These are phyloP conservation scores for Microctonus hyperodae DNA, from an alignment of 2,888 invertebrate genomes.

Conservation along the genomic window DNA sequence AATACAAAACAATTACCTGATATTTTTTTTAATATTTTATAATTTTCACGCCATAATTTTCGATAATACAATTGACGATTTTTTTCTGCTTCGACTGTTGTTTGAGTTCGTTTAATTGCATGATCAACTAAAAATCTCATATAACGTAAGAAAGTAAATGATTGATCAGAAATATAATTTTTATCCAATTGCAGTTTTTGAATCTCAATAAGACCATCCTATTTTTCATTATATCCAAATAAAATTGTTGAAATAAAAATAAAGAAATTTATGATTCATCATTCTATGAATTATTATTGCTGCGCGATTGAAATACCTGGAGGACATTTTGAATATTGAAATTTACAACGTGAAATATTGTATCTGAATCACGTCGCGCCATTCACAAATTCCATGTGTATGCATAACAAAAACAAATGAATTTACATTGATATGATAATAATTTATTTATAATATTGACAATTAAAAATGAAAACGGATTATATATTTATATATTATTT, in stretches of 20 bases:
- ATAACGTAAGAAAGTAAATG: slow-evolving; percentile 31
- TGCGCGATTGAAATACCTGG: neutral
- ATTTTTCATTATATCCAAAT: neutral
- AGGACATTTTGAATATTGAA: neutral
- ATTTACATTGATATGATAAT: neutral
- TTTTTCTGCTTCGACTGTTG: slow-evolving; percentile 27
- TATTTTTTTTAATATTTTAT: slow-evolving; percentile 34
- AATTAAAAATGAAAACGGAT: neutral
- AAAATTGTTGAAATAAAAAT: neutral
- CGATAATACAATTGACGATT: slow-evolving; percentile 20
- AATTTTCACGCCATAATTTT: slow-evolving; percentile 36
- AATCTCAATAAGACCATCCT: slow-evolving; percentile 1
- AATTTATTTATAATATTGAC: neutral
- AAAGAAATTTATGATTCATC: neutral
- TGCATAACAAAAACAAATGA: neutral
- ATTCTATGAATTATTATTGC: neutral
- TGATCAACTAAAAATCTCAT: slow-evolving; percentile 36
- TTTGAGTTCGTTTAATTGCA: slow-evolving; percentile 30
- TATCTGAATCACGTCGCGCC: neutral
- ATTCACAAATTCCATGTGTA: neutral
- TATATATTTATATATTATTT: neutral
- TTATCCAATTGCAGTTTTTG: neutral
- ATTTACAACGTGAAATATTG: neutral
- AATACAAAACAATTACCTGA: slow-evolving; percentile 21
- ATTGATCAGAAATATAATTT: slow-evolving; percentile 3